Conservation (phyloP, 92 coral and sea anemone genomes). For the Diadumene lineata region DNA sequence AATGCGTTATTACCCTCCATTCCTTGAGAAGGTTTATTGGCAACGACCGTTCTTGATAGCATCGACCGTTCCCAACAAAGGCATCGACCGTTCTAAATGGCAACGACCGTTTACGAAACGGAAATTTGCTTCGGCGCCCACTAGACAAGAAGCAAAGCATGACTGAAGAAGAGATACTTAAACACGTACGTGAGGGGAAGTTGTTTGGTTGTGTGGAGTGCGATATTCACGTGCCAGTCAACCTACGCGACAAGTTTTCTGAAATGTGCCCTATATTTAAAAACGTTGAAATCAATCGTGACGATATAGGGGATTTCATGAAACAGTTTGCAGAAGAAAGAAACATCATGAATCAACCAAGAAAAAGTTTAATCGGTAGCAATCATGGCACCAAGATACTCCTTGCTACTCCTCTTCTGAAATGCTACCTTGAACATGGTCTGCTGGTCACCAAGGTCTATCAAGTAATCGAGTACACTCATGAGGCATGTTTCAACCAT, state of each 20-base stretch:
- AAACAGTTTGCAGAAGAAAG: constrained; percentile 16
- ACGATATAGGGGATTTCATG: too few species aligned
- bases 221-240: constrained; percentile 40
- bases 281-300: constrained; percentile 29
- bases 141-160: constrained; percentile 4
- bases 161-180: constrained; percentile 22
- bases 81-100: too few species aligned
- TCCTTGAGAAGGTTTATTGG: too few species aligned
- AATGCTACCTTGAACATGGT: constrained; percentile 57
- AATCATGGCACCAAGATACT: constrained; percentile 23
- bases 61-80: too few species aligned
- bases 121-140: constrained; percentile 26
- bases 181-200: constrained; percentile 1
- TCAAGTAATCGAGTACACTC: constrained; percentile 43
- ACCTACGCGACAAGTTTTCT: constrained; percentile 22
- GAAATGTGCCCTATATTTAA: constrained; percentile 46
- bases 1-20: too few species aligned
- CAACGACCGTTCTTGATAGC: too few species aligned
- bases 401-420: constrained; percentile 49
- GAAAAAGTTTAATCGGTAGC: constrained; percentile 29
- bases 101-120: too few species aligned
- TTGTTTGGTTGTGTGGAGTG: constrained; percentile 52
- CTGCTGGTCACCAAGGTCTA: constrained; percentile 26
- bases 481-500: constrained; percentile 40
- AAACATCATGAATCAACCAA: constrained; percentile 33